phyloP scores from a whole-genome alignment of 2,888 invertebrate species.

The Hyposoter dolosus region DNA sequence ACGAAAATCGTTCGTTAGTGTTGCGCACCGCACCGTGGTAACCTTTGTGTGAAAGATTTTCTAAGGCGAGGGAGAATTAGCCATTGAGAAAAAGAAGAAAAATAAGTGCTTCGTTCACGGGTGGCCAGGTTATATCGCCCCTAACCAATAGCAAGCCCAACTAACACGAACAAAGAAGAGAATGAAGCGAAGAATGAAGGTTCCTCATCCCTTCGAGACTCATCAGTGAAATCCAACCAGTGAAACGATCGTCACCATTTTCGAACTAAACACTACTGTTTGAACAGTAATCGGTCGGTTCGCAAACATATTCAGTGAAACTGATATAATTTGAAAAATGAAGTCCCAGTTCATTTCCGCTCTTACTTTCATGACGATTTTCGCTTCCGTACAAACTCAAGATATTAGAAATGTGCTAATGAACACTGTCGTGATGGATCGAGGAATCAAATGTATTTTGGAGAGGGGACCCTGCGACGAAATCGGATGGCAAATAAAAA shows the following conservation, averaged over 20 bases:
- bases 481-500: slow-evolving; percentile 87
- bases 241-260: not conserved
- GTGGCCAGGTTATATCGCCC: too few relatives aligned
- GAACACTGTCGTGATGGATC: slow-evolving; percentile 66
- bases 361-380: slow-evolving; percentile 39
- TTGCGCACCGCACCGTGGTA: too few relatives aligned
- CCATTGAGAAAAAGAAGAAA: too few relatives aligned
- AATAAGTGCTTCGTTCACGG: too few relatives aligned
- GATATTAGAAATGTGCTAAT: slow-evolving; percentile 68
- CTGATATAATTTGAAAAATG: slow-evolving; percentile 42
- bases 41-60: too few relatives aligned
- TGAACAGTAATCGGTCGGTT: not conserved
- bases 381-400: slow-evolving; percentile 59
- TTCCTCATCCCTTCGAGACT: too few relatives aligned
- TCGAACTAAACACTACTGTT: not conserved
- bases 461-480: slow-evolving; percentile 87
- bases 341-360: slow-evolving; percentile 42
- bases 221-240: not conserved
- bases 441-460: slow-evolving; percentile 87
- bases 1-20: not conserved
- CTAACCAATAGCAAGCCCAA: too few relatives aligned
- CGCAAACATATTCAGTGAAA: not conserved
- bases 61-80: too few relatives aligned
- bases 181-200: too few relatives aligned
- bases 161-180: too few relatives aligned